These are phyloP conservation scores for Tuberolachnus salignus DNA, from an alignment of 2,888 invertebrate genomes.

Conservation along the genomic window DNA sequence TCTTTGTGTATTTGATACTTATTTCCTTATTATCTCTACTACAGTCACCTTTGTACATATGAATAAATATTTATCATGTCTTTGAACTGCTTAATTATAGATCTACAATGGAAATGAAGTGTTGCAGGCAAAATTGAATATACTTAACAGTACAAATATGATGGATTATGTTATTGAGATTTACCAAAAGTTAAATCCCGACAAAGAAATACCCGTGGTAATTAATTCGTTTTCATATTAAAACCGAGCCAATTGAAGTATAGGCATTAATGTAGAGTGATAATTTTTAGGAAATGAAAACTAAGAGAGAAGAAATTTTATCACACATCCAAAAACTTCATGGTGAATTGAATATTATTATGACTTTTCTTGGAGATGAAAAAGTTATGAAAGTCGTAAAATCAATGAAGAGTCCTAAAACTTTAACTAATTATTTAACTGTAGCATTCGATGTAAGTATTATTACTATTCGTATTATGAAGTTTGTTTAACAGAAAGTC, in stretches of 20 bases:
- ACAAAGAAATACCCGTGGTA: conserved; percentile 82
- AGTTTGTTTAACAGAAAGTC: not conserved
- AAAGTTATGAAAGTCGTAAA: conserved; percentile 91
- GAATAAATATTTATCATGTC: no score
- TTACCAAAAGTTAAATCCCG: conserved; percentile 82
- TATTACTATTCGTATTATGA: not conserved
- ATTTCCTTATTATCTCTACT: no score
- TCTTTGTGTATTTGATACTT: no score
- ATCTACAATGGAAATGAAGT: conserved; percentile 93
- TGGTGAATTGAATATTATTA: conserved; percentile 84
- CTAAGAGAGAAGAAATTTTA: conserved; percentile 80
- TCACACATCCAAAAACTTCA: conserved; percentile 83
- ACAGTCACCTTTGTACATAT: no score
- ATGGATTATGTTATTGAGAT: conserved; percentile 98
- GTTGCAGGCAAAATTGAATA: conserved; percentile 88
- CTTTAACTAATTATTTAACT: conserved; percentile 85
- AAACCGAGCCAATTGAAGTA: not conserved
- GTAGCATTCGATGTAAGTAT: conserved; percentile 82
- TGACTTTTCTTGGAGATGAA: conserved; percentile 85
- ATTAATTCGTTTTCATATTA: conserved; percentile 58
- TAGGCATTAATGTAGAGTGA: not conserved
- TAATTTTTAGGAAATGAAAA: conserved; percentile 70
- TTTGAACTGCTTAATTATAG: conserved; percentile 64
- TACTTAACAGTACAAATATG: conserved; percentile 98
- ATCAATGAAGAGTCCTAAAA: conserved; percentile 90